Evolutionary conservation across 2,113 vertebrate genomes (phyloP).

Genomic region (Oceanites oceanicus): DNA sequence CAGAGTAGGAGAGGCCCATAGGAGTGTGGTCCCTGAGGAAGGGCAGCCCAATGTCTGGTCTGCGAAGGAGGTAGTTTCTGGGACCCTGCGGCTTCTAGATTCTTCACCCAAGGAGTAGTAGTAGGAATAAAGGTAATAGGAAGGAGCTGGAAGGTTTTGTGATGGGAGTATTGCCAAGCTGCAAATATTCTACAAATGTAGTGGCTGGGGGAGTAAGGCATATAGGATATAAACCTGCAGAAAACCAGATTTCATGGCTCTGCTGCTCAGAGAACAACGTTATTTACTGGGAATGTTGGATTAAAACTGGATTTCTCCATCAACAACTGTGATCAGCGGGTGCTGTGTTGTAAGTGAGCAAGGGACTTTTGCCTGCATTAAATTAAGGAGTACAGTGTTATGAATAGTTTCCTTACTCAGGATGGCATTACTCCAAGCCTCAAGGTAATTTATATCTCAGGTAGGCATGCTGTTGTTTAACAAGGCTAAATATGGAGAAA

Average conservation of each 20-base stretch:
- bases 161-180: neutral
- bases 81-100: neutral
- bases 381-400: neutral
- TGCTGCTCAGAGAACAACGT: neutral
- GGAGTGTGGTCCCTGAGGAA: neutral
- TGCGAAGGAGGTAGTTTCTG: neutral
- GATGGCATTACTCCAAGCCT: slow-evolving; percentile 20
- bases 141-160: neutral
- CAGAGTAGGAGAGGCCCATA: neutral
- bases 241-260: neutral
- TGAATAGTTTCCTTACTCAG: neutral
- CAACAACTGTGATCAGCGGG: fast-evolving
- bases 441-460: slow-evolving; percentile 39
- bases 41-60: neutral
- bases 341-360: neutral
- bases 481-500: slow-evolving; percentile 30
- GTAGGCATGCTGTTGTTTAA: slow-evolving; percentile 24
- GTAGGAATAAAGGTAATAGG: neutral
- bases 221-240: neutral
- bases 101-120: neutral
- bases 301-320: neutral
- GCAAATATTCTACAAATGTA: neutral
- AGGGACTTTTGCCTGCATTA: neutral
- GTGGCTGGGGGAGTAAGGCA: neutral
- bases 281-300: neutral